Percentiles rank a stretch among this genome's conserved stretches.
These are phyloP conservation scores for Aegotheles bennettii DNA, from an alignment of 2,113 vertebrate genomes.

Conservation along the genomic window DNA sequence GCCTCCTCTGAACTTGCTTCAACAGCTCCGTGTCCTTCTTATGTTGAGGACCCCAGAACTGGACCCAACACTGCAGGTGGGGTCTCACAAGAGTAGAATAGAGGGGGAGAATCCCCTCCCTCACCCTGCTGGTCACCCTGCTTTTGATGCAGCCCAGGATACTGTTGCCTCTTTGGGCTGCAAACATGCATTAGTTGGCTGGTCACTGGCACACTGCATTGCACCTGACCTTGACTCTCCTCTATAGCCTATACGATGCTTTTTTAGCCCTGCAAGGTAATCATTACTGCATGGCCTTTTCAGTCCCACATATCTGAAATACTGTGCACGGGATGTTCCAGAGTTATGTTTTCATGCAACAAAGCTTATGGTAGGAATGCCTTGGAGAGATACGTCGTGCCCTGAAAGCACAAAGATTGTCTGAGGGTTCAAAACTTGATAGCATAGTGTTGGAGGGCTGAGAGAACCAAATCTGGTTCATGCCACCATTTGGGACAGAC, in stretches of 20 bases:
- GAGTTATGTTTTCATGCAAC: background rate
- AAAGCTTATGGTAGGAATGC: background rate
- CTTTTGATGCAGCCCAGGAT: too few relatives aligned
- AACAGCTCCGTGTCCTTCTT: too few relatives aligned
- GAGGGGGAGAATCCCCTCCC: too few relatives aligned
- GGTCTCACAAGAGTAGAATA: too few relatives aligned
- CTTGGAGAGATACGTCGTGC: background rate
- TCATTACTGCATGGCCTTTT: background rate
- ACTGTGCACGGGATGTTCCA: background rate
- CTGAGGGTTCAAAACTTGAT: background rate
- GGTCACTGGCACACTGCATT: background rate
- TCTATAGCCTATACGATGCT: background rate
- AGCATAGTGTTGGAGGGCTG: background rate
- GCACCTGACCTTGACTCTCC: background rate
- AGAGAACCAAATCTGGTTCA: background rate
- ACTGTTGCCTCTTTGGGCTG: too few relatives aligned
- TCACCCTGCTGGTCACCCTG: too few relatives aligned
- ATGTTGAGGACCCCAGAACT: too few relatives aligned
- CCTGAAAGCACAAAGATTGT: background rate
- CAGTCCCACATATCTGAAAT: background rate
- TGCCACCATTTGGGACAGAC: background rate
- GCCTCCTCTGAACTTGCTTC: too few relatives aligned
- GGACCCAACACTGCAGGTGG: too few relatives aligned
- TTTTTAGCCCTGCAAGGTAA: background rate
- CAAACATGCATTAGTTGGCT: background rate